Evolutionary conservation across 2,797 vertebrate genomes (phyloP).

Genomic region (Amblyraja radiata): DNA sequence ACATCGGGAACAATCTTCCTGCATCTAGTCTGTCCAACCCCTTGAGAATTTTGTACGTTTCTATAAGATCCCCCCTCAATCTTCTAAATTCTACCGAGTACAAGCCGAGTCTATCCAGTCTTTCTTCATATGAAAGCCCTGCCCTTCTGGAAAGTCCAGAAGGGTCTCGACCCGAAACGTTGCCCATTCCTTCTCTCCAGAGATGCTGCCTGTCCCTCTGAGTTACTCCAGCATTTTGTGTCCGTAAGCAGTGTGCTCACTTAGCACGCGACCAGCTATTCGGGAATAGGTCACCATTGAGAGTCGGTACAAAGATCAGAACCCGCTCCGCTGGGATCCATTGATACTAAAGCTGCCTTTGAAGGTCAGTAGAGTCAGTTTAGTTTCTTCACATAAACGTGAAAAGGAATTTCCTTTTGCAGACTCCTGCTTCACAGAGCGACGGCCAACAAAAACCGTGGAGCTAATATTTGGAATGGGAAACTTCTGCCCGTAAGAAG

Average conservation of each 20-base stretch:
- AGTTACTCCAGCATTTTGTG: too few species aligned
- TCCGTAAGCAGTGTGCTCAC: background rate
- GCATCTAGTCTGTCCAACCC: too few species aligned
- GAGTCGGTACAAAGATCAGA: background rate
- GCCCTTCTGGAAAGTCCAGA: too few species aligned
- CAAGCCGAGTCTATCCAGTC: too few species aligned
- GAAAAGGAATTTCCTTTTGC: conserved; percentile 31
- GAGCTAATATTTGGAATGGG: conserved; percentile 35
- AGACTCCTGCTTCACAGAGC: background rate
- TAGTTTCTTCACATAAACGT: background rate
- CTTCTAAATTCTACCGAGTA: too few species aligned
- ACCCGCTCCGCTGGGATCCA: background rate
- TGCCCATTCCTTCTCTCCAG: too few species aligned
- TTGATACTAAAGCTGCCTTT: background rate
- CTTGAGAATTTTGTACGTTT: too few species aligned
- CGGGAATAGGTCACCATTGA: background rate
- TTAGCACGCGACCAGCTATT: background rate
- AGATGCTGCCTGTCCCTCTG: too few species aligned
- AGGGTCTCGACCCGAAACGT: too few species aligned
- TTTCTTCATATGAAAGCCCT: too few species aligned
- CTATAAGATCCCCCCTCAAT: too few species aligned
- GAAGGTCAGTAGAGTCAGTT: background rate
- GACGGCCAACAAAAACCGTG: conserved; percentile 13
- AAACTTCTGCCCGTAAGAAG: conserved; percentile 24
- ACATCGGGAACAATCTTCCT: too few species aligned